Conservation (phyloP, 2,113 vertebrate genomes). For the Amia ocellicauda region DNA sequence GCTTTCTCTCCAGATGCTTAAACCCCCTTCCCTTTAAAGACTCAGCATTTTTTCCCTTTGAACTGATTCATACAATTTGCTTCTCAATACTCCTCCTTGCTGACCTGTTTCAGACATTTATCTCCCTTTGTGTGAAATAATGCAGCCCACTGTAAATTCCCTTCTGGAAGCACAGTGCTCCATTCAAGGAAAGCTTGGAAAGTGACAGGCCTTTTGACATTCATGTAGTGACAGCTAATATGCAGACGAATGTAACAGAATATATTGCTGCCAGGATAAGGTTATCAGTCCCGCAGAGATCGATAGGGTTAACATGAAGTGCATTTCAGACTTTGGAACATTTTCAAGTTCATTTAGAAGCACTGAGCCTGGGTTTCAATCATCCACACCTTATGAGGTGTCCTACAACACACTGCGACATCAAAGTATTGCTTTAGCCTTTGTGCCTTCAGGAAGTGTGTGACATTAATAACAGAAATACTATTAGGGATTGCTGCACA, state of each 20-base stretch:
- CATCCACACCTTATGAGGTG: conserved; percentile 7
- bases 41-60: conserved; percentile 25
- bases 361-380: not conserved
- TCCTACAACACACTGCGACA: not conserved
- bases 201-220: conserved; percentile 39
- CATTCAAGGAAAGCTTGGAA: conserved; percentile 24
- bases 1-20: not conserved
- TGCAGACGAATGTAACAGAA: conserved; percentile 22
- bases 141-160: conserved; percentile 29
- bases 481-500: not conserved
- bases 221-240: conserved; percentile 40
- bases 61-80: conserved; percentile 33
- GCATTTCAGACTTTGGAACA: conserved; percentile 17
- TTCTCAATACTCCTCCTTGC: conserved; percentile 28
- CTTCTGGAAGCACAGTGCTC: conserved; percentile 21
- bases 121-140: conserved; percentile 40
- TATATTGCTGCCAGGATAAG: not conserved
- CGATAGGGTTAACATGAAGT: conserved; percentile 15
- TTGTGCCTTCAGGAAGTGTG: conserved; percentile 1
- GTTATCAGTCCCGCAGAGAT: conserved; percentile 9
- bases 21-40: conserved; percentile 28
- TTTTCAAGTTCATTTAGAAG: conserved; percentile 12
- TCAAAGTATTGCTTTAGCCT: not conserved
- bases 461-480: not conserved
- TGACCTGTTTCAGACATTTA: conserved; percentile 46